phyloP scores from a whole-genome alignment of 2,888 invertebrate genomes.

The Phorcus lineatus region DNA sequence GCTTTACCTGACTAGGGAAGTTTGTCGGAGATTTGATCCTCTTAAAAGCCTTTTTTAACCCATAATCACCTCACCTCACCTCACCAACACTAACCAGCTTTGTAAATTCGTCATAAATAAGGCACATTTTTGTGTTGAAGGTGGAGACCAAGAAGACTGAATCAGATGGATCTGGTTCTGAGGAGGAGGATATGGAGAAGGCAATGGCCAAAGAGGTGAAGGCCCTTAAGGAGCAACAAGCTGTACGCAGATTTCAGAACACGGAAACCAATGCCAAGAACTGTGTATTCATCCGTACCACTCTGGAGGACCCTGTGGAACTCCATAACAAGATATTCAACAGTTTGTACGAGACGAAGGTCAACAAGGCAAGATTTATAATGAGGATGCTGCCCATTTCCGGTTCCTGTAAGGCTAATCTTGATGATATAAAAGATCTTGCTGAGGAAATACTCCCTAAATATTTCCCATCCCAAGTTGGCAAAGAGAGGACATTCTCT shows the following conservation, averaged over 20 bases:
- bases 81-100: too few relatives aligned
- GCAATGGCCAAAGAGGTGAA: conserved; percentile 71
- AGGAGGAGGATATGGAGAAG: conserved; percentile 73
- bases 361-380: conserved; percentile 85
- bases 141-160: conserved; percentile 71
- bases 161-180: conserved; percentile 78
- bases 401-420: conserved; percentile 84
- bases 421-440: conserved; percentile 84
- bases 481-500: conserved; percentile 55
- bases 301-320: conserved; percentile 83
- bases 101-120: too few relatives aligned
- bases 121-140: conserved; percentile 2
- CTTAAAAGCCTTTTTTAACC: too few relatives aligned
- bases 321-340: conserved; percentile 84
- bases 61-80: too few relatives aligned
- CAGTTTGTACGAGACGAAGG: conserved; percentile 83
- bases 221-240: conserved; percentile 53
- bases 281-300: conserved; percentile 89
- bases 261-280: conserved; percentile 89
- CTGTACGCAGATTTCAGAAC: conserved; percentile 76
- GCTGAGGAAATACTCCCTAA: conserved; percentile 82
- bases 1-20: too few relatives aligned
- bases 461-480: conserved; percentile 80
- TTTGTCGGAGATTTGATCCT: too few relatives aligned
- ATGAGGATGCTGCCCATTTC: conserved; percentile 88